Conservation (phyloP, 2,888 invertebrate species). For the Xestoiulus laeticollis region DNA sequence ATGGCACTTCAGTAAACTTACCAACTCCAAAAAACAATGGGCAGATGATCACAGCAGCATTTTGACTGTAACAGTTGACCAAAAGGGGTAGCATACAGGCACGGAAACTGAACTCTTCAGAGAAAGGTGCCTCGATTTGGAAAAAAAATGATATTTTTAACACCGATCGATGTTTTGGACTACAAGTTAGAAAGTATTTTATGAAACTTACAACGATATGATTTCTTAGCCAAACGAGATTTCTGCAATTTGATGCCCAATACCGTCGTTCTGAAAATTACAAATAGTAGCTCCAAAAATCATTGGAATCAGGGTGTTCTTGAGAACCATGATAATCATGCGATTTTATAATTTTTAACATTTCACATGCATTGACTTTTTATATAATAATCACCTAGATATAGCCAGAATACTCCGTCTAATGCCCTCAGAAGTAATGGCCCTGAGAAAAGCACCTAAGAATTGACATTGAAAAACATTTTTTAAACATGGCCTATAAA, state of each 20-base stretch:
- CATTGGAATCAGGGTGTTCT: too few species aligned
- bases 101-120: conserved; percentile 95
- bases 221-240: conserved; percentile 50
- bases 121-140: conserved; percentile 76
- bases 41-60: conserved; percentile 80
- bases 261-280: neutral
- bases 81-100: conserved; percentile 94
- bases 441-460: conserved; percentile 78
- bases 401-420: conserved; percentile 32
- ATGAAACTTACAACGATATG: conserved; percentile 47
- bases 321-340: too few species aligned
- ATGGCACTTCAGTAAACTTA: too few species aligned
- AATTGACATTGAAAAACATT: conserved; percentile 39
- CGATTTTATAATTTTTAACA: too few species aligned
- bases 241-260: conserved; percentile 47
- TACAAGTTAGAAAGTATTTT: neutral
- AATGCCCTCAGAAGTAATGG: conserved; percentile 65
- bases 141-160: too few species aligned
- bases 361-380: neutral
- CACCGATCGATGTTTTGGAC: neutral
- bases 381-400: conserved; percentile 28
- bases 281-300: too few species aligned
- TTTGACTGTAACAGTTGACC: conserved; percentile 74
- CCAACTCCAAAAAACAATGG: conserved; percentile 92
- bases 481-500: neutral